Evolutionary conservation across 1,140 invertebrate species (phyloP), one percentile per base, ranked within the genome.

Genomic region (Bombus waltoni): DNA sequence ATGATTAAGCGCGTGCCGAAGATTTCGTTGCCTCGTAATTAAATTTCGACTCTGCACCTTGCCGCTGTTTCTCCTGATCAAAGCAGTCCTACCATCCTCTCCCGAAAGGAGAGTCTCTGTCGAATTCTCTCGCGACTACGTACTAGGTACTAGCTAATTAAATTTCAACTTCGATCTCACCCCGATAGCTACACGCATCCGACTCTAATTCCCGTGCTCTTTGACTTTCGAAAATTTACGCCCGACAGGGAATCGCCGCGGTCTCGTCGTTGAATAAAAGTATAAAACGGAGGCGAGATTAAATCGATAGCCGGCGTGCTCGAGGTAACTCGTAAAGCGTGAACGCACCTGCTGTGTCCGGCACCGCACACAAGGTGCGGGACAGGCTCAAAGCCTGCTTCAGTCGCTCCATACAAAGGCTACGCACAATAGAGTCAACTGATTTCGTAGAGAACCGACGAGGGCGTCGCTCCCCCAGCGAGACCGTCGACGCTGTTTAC

Each of bases 311-410:
- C 75, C 53, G 78, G 65, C 59, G 47, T 44, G 53, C 59, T 25
- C 72, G 76, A 83, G 74, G 62, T 74, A 71, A 89, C 86, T 84
- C 80, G 86, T 66, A 80, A 82, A 87, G 77, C 75, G 85, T 77
- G 77, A 74, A 89, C 89, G 89, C 81, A 90, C 89, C 89, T 89
- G 89, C 66, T 62, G 68, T 87, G 80, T 89, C 77, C 73, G 81
- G 57, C 72, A 74, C 62, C 32, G 42, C 44, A 79, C 57, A 86
- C 86, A 90, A 88, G 87, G 86, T 88, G 77, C 59, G 53, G 83
- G 79, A 88, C 82, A 90, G n/a, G 83, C 28, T 91, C 90, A 91
- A 91, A 91, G 90, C 76, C 65, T 86, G 88, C 87, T 91, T 88
- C 78, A 11, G n/a, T 42, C 53, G 71, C 28, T 28, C 47, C 82